These are phyloP conservation scores for Carcinoscorpius rotundicauda DNA, from an alignment of 1,140 invertebrate species.

Conservation along the genomic window DNA sequence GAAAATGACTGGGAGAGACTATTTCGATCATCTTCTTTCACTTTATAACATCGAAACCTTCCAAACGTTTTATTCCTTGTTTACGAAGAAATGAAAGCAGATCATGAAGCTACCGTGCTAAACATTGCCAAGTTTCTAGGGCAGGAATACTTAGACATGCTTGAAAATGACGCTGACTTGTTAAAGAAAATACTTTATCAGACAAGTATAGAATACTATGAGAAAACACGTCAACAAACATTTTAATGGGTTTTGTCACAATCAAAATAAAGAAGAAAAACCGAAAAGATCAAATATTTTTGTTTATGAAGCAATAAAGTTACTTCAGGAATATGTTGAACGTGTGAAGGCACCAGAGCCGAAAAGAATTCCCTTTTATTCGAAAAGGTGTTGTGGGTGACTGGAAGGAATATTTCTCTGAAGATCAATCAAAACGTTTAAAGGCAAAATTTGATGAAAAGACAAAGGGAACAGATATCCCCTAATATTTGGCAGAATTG, in stretches of 20 bases:
- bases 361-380: conserved; percentile 27
- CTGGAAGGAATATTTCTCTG: conserved; percentile 34
- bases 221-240: conserved; percentile 2
- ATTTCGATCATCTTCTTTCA: conserved; percentile 28
- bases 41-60: conserved; percentile 22
- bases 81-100: too few species aligned
- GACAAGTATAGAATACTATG: conserved; percentile 15
- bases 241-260: not conserved
- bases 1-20: conserved; percentile 12
- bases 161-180: conserved; percentile 1
- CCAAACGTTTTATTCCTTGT: conserved; percentile 24
- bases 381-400: conserved; percentile 32
- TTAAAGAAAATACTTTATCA: conserved; percentile 8
- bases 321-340: too few species aligned
- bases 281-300: too few species aligned
- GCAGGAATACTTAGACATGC: too few species aligned
- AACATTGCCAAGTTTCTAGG: too few species aligned
- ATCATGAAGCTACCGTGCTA: too few species aligned
- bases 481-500: too few species aligned
- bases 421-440: conserved; percentile 29
- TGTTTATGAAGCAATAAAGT: too few species aligned
- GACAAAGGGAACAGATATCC: too few species aligned
- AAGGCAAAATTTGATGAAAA: too few species aligned
- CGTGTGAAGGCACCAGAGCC: too few species aligned
- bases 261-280: too few species aligned